Base-by-base conservation (phyloP, 2,888 invertebrate genomes). In the Polydrusus tereticollis region DNA sequence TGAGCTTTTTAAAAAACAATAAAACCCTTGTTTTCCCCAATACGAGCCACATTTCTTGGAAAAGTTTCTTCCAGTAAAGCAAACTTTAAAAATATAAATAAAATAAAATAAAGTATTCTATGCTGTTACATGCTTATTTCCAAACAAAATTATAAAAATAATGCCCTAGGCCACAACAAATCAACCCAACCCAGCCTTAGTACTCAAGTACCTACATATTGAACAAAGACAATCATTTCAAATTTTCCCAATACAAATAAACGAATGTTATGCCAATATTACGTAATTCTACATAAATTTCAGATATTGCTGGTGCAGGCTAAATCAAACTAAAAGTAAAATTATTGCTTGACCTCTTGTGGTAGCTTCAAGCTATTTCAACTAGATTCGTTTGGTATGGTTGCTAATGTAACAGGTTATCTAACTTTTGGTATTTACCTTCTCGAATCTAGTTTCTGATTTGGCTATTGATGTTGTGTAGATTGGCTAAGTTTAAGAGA, bases 371-470 rank as follows among this genome's bases (percentile, higher is more conserved):
- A 67, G 66, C 66, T 47, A 67, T 66, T 57, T 66, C 58, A 43
- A 38, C 66, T 58, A 67, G 58, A 58, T 58, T 67, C 47, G 58
- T 67, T 67, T 67, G 58, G 66, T 58, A 67, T 18, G 66, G 58
- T 67, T 66, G 47, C 23, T 57, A 67, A 67, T 58, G 58, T 47
- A 67, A 67, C 66, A 67, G 21, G 58, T 67, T 67, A 67, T 58
- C 58, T 67, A 67, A 67, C 58, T 33, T 67, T 43, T 67, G 58
- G 26, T 67, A 67, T 67, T 67, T 58, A 58, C 33, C 58, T 14
- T 67, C 36, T 16, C 18, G 23, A 58, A 63, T 63, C 63, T 41
- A 62, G 41, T 62, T 62, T 62, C 60, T 41, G 41, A 38, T 58
- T 58, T 26, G 23, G 26, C 45, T 62, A 43, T 62, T 26, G 45